These are phyloP conservation scores for Herpailurus yagouaroundi DNA, from an alignment of 2,113 vertebrate genomes.

Conservation along the genomic window DNA sequence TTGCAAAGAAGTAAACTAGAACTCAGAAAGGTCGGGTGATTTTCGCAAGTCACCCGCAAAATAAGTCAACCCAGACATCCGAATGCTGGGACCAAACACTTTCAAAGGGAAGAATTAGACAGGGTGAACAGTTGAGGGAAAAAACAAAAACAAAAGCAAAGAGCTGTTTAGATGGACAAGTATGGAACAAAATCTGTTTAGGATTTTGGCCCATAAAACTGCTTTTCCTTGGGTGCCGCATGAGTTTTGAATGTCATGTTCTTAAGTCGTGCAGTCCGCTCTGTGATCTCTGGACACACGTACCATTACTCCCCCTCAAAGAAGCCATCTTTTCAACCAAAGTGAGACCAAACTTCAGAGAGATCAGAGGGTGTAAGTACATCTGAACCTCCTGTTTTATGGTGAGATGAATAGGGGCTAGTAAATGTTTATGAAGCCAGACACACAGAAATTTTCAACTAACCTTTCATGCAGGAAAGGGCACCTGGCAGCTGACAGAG, in stretches of 20 bases:
- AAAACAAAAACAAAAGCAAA: not conserved
- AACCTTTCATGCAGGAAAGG: slow-evolving; percentile 16
- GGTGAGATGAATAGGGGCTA: slow-evolving; percentile 32
- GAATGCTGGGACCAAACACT: not conserved
- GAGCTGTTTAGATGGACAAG: not conserved
- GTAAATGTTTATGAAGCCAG: slow-evolving; percentile 60
- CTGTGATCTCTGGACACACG: slow-evolving; percentile 11
- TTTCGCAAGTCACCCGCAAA: not conserved
- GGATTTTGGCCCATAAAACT: not conserved
- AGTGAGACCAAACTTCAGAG: slow-evolving; percentile 12
- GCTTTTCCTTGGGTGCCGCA: not conserved
- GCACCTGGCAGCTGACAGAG: slow-evolving; percentile 35
- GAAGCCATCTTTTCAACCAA: not conserved
- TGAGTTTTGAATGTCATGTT: not conserved
- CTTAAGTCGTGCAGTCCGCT: not conserved
- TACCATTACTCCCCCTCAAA: not conserved
- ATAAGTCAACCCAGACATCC: not conserved
- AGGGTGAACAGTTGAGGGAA: not conserved
- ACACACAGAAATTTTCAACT: slow-evolving; percentile 68
- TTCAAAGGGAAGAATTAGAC: not conserved
- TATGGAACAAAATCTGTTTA: not conserved
- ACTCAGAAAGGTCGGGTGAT: not conserved
- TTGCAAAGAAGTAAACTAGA: not conserved
- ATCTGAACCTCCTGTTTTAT: slow-evolving; percentile 54
- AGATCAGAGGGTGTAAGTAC: not conserved